These are phyloP conservation scores for Archips crataeganus DNA, from an alignment of 2,888 invertebrate species.

Conservation along the genomic window DNA sequence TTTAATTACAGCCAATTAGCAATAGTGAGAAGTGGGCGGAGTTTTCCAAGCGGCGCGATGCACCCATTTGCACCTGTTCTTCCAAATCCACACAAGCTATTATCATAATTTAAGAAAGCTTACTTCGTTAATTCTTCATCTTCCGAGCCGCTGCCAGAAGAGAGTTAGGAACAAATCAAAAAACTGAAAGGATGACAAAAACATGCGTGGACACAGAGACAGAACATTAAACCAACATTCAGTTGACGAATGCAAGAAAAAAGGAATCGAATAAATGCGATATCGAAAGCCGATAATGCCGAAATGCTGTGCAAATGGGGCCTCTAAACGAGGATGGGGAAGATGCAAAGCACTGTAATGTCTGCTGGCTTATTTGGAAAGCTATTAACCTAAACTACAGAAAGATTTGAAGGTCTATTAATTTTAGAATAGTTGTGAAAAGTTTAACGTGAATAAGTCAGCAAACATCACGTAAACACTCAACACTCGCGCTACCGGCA, in stretches of 20 bases:
- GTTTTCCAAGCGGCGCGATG: constrained; percentile 71
- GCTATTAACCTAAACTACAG: constrained; percentile 11
- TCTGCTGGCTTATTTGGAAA: constrained; percentile 64
- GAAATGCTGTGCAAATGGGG: constrained; percentile 82
- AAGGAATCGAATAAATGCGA: constrained; percentile 59
- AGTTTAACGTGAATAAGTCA: constrained; percentile 54
- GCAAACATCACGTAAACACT: constrained; percentile 70
- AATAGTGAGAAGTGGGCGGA: constrained; percentile 13
- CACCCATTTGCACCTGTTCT: constrained; percentile 80
- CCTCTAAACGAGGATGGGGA: constrained; percentile 78
- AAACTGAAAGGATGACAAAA: constrained; percentile 63
- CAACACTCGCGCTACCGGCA: constrained; percentile 82
- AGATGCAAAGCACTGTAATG: constrained; percentile 66
- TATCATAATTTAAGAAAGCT: constrained; percentile 50
- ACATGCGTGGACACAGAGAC: constrained; percentile 85
- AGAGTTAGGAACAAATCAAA: constrained; percentile 53
- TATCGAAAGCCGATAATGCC: constrained; percentile 56
- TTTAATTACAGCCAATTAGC: not conserved
- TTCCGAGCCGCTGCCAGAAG: constrained; percentile 57
- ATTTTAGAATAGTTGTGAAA: not conserved
- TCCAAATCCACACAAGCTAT: constrained; percentile 48
- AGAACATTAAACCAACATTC: constrained; percentile 59
- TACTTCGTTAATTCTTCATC: constrained; percentile 50
- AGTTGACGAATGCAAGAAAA: constrained; percentile 53
- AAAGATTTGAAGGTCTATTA: not conserved